Base-by-base conservation (phyloP, 53 echinoderm and acorn worm genomes). In the Crossaster papposus region DNA sequence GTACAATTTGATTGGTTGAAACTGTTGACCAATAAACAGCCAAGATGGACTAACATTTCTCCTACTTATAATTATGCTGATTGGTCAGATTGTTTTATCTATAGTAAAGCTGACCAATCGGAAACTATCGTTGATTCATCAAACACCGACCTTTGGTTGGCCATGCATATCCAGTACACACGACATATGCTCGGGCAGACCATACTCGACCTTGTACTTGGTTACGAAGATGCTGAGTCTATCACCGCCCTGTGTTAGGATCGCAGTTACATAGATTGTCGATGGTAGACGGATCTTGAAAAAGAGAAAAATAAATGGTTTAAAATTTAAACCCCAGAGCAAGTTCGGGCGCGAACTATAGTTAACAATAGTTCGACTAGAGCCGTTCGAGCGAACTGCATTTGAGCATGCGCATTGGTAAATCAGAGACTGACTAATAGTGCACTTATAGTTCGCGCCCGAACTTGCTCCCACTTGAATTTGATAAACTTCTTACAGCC, bases 81-180 rank as follows among this genome's bases (percentile, higher is more conserved):
- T 68, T 68, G 68, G 68, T 68, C 58, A 58, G 44, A 44, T 7
- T 1, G 6, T 44, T 0, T 44, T 44, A 9, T 5, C 44, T 44
- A 44, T 5, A 5, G 17, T 58, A 15, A 58, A 15, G n/a, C 3
- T 58, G 17, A 20, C 58, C 58, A 58, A 15, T 58, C 58, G 12
- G 58, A 14, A 20, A 58, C 58, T 2, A 15, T 20, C 17, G 2
- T 58, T 15, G 15, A 4, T 58, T 3, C 22, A 58, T 20, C 58
- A 15, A 20, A 58, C 17, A 68, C 68, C 51, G 24, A 92, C 92
- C 89, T 92, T 92, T 36, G 85, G 72, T 53, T 88, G 78, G 26
- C 92, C 71, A 64, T 92, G 85, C 50, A 72, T 79, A 11, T 85
- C 86, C 79, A 92, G 50, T 20, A 92, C 23, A 20, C 92, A 92